These are phyloP conservation scores for Phylloscopus whistleri DNA, from an alignment of 2,113 vertebrate species.

Conservation along the genomic window DNA sequence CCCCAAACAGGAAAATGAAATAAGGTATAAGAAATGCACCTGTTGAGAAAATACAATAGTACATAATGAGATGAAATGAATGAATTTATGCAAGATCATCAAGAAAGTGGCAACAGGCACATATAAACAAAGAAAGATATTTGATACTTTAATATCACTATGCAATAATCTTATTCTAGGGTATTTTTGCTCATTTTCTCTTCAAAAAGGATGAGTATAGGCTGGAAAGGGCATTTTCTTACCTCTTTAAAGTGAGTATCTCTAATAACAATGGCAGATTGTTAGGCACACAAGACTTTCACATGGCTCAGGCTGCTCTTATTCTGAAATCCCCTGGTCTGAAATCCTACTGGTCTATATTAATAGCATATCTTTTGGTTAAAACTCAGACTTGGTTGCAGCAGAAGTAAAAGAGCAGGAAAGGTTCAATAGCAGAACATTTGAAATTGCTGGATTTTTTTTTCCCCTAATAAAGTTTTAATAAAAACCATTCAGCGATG, in stretches of 20 bases:
- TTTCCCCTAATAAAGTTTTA: not conserved
- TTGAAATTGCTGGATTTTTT: not conserved
- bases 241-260: not conserved
- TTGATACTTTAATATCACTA: not conserved
- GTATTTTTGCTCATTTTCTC: not conserved
- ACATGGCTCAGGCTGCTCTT: not conserved
- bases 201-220: not conserved
- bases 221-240: not conserved
- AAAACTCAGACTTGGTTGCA: not conserved
- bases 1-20: conserved; percentile 97
- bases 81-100: not conserved
- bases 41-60: conserved; percentile 58
- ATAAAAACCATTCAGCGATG: not conserved
- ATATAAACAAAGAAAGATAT: not conserved
- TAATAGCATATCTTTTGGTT: not conserved
- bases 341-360: not conserved
- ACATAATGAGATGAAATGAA: not conserved
- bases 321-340: not conserved
- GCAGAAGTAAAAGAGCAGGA: not conserved
- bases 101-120: not conserved
- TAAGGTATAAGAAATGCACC: conserved; percentile 99
- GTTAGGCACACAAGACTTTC: not conserved
- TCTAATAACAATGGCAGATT: not conserved
- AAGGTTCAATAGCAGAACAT: not conserved
- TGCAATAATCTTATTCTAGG: not conserved